Evolutionary conservation across 2,113 vertebrate genomes (phyloP), one percentile per base, ranked within the genome.

Genomic region (Polypterus bichir): DNA sequence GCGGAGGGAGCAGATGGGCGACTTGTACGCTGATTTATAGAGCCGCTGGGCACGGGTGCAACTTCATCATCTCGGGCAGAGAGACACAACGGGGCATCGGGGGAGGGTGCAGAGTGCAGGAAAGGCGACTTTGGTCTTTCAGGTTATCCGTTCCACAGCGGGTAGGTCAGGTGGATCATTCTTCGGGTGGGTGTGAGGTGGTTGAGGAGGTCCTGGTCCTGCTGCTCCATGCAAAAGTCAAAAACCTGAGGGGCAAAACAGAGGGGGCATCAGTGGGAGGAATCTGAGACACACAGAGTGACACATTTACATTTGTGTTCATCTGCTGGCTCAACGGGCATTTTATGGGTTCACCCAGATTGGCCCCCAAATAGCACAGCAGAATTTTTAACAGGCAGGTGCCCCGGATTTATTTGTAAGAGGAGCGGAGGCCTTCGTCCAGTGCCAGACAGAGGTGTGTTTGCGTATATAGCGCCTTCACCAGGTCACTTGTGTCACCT

Each of bases 231-330:
- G 55, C 61, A 59, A 64, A 74, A 76, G 66, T 64, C 7, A 61
- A 77, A 79, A 27, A 72, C 61, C 74, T 82, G 69, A 66, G 58
- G 53, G 46, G 65, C 44, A 5, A 51, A 7, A 45, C n/a, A 53
- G 56, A 63, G 46, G 54, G 27, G 27, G 54, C 27, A 27, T 10
- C 4, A 55, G 4, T n/a, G 27, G 10, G 10, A 55, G 10, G 10
- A 55, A n/a, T 55, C 10, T 55, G 54, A 27, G 27, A 27, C 27
- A 27, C 27, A 27, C 27, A 27, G 27, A 2, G 27, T 27, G 27
- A 27, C 27, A 27, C 27, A 27, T 27, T 27, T 27, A 27, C 27
- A 27, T 27, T 27, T 27, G 27, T 27, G 27, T 27, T 27, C 52
- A 53, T 53, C 7, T 53, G n/a, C n/a, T 8, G 7, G n/a, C n/a